These are phyloP conservation scores for Amblyornis subalaris DNA, from an alignment of 2,113 vertebrate genomes.

Conservation along the genomic window DNA sequence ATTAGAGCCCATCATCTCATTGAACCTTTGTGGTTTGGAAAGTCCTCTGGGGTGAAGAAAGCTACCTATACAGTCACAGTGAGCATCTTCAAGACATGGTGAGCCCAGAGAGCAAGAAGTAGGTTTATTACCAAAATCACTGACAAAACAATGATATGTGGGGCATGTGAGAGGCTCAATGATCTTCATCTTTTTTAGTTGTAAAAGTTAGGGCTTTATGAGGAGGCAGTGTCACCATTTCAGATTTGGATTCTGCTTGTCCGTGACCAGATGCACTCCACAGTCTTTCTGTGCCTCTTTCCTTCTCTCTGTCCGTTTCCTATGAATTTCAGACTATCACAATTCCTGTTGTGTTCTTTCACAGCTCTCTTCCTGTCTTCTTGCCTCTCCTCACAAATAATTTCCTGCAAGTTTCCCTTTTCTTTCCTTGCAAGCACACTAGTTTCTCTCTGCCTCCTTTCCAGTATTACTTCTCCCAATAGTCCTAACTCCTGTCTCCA, in stretches of 20 bases:
- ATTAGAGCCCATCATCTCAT: neutral
- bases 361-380: neutral
- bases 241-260: neutral
- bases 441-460: neutral
- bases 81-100: neutral
- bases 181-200: neutral
- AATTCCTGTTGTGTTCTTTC: neutral
- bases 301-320: neutral
- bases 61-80: neutral
- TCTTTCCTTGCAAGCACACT: neutral
- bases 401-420: neutral
- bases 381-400: neutral
- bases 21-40: neutral
- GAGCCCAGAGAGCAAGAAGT: neutral
- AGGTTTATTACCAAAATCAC: neutral
- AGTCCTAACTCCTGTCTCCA: neutral
- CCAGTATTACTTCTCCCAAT: neutral
- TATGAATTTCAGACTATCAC: neutral
- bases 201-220: neutral
- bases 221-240: neutral
- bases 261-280: neutral
- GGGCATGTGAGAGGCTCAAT: neutral
- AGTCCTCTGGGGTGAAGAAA: neutral
- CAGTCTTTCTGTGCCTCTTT: neutral
- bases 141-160: neutral